phyloP scores from a whole-genome alignment of 1,140 invertebrate genomes.

The Hylaeus anthracinus region DNA sequence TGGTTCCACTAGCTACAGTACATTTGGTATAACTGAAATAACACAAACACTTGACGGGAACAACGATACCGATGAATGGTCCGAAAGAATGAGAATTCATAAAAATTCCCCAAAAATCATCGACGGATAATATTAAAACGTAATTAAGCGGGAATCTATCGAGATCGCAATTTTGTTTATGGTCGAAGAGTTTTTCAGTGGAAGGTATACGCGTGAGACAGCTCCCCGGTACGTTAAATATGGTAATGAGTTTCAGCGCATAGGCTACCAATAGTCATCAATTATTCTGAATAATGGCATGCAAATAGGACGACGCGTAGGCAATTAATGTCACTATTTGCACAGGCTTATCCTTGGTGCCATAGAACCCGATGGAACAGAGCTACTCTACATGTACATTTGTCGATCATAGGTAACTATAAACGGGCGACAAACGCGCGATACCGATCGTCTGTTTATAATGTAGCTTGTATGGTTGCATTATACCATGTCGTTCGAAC shows the following conservation, averaged over 20 bases:
- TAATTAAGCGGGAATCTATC: not conserved
- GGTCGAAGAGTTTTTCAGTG: not conserved
- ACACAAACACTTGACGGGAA: no score
- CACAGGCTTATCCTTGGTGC: slow-evolving; percentile 71
- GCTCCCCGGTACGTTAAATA: slow-evolving; percentile 64
- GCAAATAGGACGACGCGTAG: slow-evolving; percentile 73
- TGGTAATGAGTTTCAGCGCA: slow-evolving; percentile 73
- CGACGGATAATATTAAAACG: not conserved
- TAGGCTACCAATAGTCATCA: slow-evolving; percentile 75
- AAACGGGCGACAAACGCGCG: slow-evolving; percentile 66
- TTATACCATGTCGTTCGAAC: slow-evolving; percentile 16
- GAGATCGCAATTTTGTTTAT: not conserved
- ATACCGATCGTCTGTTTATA: slow-evolving; percentile 64
- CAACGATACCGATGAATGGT: not conserved
- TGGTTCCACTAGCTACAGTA: no score
- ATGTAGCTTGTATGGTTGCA: slow-evolving; percentile 48
- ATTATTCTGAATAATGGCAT: slow-evolving; percentile 79
- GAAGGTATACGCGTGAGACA: not conserved
- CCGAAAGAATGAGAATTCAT: not conserved
- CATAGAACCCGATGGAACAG: slow-evolving; percentile 48
- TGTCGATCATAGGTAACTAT: slow-evolving; percentile 53
- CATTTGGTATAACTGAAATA: no score
- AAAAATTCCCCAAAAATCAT: not conserved
- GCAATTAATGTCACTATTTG: slow-evolving; percentile 78
- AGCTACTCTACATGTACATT: slow-evolving; percentile 50